phyloP scores from a whole-genome alignment of 2,797 vertebrate genomes.

The Dicrostonyx torquatus region DNA sequence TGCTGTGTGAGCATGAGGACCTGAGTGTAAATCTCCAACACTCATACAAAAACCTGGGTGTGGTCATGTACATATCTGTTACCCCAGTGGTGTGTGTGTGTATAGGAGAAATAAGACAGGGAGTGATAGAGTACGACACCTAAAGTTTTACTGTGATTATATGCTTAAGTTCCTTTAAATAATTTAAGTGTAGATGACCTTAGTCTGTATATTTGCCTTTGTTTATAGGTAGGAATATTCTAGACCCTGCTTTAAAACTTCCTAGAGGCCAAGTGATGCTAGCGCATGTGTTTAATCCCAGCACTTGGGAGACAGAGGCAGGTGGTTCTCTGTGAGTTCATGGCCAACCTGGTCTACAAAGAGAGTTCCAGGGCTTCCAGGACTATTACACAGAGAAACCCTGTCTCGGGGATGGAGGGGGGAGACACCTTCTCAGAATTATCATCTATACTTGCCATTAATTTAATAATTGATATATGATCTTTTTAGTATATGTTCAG shows the following conservation, averaged over 20 bases:
- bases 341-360: no score
- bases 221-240: not conserved
- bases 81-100: not conserved
- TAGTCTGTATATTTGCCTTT: not conserved
- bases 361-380: no score
- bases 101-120: not conserved
- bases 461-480: not conserved
- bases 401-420: no score
- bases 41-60: not conserved
- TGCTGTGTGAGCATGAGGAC: not conserved
- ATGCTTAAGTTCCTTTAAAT: slow-evolving; percentile 7
- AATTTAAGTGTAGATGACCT: not conserved
- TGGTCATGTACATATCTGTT: not conserved
- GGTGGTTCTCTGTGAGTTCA: no score
- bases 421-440: not conserved
- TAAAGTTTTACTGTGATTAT: slow-evolving; percentile 28
- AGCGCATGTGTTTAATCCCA: no score
- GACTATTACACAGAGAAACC: no score
- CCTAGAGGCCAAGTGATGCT: not conserved
- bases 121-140: not conserved
- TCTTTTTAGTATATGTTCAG: not conserved
- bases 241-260: slow-evolving; percentile 22
- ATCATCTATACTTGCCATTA: slow-evolving; percentile 27
- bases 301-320: no score
- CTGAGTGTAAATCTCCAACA: not conserved